A percentile compares a stretch with the other conserved stretches of the same genome.
phyloP scores from a whole-genome alignment of 2,888 invertebrate species.

The Endomychus coccineus region DNA sequence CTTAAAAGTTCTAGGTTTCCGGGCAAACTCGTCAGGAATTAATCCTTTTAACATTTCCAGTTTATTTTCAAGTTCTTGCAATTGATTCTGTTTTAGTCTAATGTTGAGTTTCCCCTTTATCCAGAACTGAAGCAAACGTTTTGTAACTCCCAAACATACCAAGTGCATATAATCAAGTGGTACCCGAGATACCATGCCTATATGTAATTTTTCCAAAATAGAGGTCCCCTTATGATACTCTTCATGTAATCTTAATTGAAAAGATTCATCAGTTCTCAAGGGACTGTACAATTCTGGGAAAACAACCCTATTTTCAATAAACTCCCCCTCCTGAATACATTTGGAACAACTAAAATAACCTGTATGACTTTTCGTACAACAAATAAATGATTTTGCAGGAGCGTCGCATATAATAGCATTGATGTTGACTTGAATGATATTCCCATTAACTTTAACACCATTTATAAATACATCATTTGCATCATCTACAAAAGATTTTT shows the following conservation, averaged over 20 bases:
- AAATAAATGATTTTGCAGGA: too few relatives aligned
- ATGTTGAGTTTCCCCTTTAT: conserved; percentile 12
- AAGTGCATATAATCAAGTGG: conserved; percentile 27
- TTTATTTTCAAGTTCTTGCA: conserved; percentile 4
- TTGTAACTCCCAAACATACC: conserved; percentile 23
- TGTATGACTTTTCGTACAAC: conserved; percentile 21
- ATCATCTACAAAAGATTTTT: conserved; percentile 7
- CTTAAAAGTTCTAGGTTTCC: too few relatives aligned
- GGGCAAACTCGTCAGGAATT: too few relatives aligned
- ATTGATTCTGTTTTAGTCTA: background rate
- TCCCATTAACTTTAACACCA: conserved; percentile 4
- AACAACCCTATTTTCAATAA: conserved; percentile 6
- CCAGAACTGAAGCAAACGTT: conserved; percentile 21
- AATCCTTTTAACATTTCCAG: too few relatives aligned
- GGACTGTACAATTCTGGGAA: conserved; percentile 15
- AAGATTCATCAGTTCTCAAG: conserved; percentile 22
- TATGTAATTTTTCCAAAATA: conserved; percentile 18
- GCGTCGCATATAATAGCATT: conserved; percentile 23
- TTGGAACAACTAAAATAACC: conserved; percentile 23
- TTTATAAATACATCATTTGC: background rate
- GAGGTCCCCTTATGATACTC: conserved; percentile 23
- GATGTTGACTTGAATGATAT: conserved; percentile 14
- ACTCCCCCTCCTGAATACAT: conserved; percentile 22
- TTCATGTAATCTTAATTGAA: conserved; percentile 17
- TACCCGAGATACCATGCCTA: conserved; percentile 24